Base-by-base conservation (phyloP, 2,113 vertebrate species). In the Bufo gargarizans region DNA sequence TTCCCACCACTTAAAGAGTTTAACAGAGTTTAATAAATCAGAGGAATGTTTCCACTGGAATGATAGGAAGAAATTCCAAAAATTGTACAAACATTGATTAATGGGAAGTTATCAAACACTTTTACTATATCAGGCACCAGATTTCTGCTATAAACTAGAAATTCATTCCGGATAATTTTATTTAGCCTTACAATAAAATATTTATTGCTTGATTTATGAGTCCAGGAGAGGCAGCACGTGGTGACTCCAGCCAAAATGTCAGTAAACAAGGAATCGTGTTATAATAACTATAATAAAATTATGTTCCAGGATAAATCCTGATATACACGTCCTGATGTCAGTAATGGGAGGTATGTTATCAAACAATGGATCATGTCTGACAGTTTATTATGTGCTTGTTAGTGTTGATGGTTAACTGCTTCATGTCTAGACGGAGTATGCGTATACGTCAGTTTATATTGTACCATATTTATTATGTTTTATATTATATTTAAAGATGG, bases 221-320 rank as follows among this genome's bases (percentile, higher is more conserved):
- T 16, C 17, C 53, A 9, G 55, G 14, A 1, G 43, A 16, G 43
- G 79, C 43, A 45, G 69, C 56, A 43, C 12, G 55, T 43, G 13
- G 11, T 6, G 3, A 4, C 77, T 17, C 11, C 3, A 7, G 7
- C 77, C 6, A 22, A 43, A 47, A 20, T 17, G 79, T 45, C 7
- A 61, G 56, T 63, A 82, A 82, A 82, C 79, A 82, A 47, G 22
- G 59, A 22, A 10, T 45, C 2, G 17, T n/a, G 33, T 63, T 20
- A 19, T 82, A 82, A 82, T 61, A 82, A 56, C 47, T 20, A 19
- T 82, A 82, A 82, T 61, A 82, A 56, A 47, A 55, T 63, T 47
- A 47, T 17, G 33, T 61, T 82, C 56, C 43, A 20, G 79, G 16
- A 63, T 61, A 82, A 47, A 82, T 82, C 58, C 43, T 47, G 9